Evolutionary conservation across 2,113 vertebrate species (phyloP), one percentile per base, ranked within the genome.

Genomic region (Perccottus glenii): DNA sequence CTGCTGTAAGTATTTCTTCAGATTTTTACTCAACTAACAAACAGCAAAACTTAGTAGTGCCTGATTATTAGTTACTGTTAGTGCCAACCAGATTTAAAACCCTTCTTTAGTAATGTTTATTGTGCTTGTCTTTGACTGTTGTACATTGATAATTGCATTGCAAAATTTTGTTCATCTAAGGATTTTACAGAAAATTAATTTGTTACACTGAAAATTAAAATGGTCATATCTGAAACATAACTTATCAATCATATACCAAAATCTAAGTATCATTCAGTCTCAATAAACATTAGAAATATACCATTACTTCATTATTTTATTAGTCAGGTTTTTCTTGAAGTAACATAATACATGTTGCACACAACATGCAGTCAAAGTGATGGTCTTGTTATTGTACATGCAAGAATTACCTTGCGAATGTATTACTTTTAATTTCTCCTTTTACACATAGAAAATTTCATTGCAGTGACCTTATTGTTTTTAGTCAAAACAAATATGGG

Each of bases 1-100:
- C 82, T 91, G 65, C 87, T 90, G 93, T 94, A 72, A 93, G 92
- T 92, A 90, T 77, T 19, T 15, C 15, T 42, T 52, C 1, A 19
- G 12, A 27, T 51, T 52, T 50, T 16, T 73, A 2, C 0, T 40
- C 4, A n/a, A 2, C 75, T 6, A 9, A 6, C 49, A 7, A 56
- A 40, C 2, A 14, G 19, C 14, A 3, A 9, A 55, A 59, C 32
- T 55, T 1, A 5, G 14, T 56, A 2, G 1, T 44, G 3, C 57
- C 12, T 8, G 6, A 0, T 19, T 33, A 10, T 6, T 19, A 19
- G 15, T 36, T 27, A 27, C 19, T 27, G 19, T 48, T 38, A 11
- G 27, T 58, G 5, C 6, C 5, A 6, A 59, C 3, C 44, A 38
- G 56, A 32, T 59, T 60, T 51, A 19, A 59, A 44, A 53, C 46